Base-by-base conservation (phyloP, 2,797 vertebrate species). In the Thalassophryne amazonica region DNA sequence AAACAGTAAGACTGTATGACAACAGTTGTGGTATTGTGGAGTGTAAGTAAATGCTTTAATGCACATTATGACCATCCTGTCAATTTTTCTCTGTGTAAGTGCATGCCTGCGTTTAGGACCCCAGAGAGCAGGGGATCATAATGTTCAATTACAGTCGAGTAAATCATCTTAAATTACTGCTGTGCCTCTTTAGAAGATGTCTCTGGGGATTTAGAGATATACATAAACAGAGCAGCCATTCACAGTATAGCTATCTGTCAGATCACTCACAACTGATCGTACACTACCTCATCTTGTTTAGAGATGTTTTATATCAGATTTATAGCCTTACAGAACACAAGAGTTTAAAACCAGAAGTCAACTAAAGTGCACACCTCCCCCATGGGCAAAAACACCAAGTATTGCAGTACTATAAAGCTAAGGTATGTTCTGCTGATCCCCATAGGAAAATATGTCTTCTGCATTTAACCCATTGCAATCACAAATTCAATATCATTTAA, bases 131-230 rank as follows among this genome's bases (percentile, higher is more conserved):
- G 19, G 16, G 34, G 52, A 32, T 35, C 14, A 45, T 69, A 54
- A 65, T 51, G 34, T 67, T 67, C 27, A 78, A 66, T 75, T 61
- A 46, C 29, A 53, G 35, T 68, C 28, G 53, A 71, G 33, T 58
- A 31, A 76, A 81, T 74, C 23, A 37, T n/a, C 31, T 48, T 72
- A 43, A 60, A 60, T 19, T 46, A 72, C 61, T 1, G 4, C 27
- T 38, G 28, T 39, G 46, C 30, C 53, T 12, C 13, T 48, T 78
- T 71, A 48, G 61, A 40, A 72, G 54, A 16, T 2, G 0, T 46
- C 50, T 9, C 0, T 11, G 0, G 55, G 37, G 66, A 65, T 46
- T 73, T 22, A 42, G 16, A 57, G 65, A 76, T 67, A 41, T 37
- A 37, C 18, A 66, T 79, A 56, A 35, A 30, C 20, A 16, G 31